These are phyloP conservation scores for Trichomycterus rosablanca DNA, from an alignment of 2,113 vertebrate genomes.

Conservation along the genomic window DNA sequence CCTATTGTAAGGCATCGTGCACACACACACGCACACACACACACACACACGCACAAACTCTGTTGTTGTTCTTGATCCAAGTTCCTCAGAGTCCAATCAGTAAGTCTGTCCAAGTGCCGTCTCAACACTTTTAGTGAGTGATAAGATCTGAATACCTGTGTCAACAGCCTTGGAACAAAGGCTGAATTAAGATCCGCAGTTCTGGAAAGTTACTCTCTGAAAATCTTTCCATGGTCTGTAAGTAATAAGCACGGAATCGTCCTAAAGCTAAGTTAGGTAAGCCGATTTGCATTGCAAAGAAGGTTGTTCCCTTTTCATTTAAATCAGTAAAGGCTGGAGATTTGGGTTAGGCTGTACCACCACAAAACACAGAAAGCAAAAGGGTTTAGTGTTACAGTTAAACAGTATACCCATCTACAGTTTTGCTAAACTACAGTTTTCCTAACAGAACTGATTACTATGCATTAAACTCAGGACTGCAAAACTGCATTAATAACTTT, in stretches of 20 bases:
- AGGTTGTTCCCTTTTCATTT: not conserved
- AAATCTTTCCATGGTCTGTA: too few relatives aligned
- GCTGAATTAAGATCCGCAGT: not conserved
- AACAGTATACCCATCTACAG: too few relatives aligned
- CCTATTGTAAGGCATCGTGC: not conserved
- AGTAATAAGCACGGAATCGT: too few relatives aligned
- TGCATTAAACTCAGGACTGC: too few relatives aligned
- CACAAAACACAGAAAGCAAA: too few relatives aligned
- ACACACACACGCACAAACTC: conserved; percentile 1
- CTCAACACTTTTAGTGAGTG: conserved; percentile 19
- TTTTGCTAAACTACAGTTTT: too few relatives aligned
- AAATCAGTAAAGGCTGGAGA: not conserved
- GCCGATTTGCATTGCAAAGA: conserved; percentile 14
- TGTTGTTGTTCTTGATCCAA: conserved; percentile 16
- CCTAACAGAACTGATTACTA: too few relatives aligned
- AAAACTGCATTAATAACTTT: too few relatives aligned
- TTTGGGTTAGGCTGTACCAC: not conserved
- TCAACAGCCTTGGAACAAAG: conserved; percentile 19
- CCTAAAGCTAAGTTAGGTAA: not conserved
- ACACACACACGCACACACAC: not conserved
- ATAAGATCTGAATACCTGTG: conserved; percentile 32
- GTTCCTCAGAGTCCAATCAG: conserved; percentile 1
- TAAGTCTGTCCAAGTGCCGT: conserved; percentile 10
- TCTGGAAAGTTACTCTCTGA: not conserved
- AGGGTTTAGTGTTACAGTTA: too few relatives aligned